Percentiles rank a stretch among this genome's conserved stretches.
phyloP scores from a whole-genome alignment of 2,888 invertebrate species.

The Drosophila nigritarsus region DNA sequence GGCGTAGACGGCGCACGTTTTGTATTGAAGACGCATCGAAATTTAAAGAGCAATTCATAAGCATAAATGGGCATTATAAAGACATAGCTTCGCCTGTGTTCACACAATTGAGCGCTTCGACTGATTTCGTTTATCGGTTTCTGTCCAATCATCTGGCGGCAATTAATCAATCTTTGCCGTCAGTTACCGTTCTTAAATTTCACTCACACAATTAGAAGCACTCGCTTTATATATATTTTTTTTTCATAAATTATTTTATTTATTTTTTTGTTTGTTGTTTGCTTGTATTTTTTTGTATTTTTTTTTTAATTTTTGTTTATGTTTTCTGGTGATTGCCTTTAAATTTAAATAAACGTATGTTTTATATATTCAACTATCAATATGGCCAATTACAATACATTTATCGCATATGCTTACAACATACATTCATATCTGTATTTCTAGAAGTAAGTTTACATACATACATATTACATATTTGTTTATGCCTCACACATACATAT shows the following conservation, averaged over 20 bases:
- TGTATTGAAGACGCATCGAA: conserved; percentile 78
- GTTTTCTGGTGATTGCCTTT: conserved; percentile 79
- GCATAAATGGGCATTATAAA: conserved; percentile 78
- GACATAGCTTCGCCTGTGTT: conserved; percentile 43
- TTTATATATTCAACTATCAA: conserved; percentile 81
- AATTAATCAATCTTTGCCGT: conserved; percentile 70
- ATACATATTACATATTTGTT: conserved; percentile 36
- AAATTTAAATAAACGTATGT: conserved; percentile 75
- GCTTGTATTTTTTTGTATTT: conserved; percentile 50
- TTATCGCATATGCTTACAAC: conserved; percentile 74
- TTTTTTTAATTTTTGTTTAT: conserved; percentile 52
- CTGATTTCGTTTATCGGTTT: conserved; percentile 52
- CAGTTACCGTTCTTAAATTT: conserved; percentile 68
- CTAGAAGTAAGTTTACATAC: conserved; percentile 50
- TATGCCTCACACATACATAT: conserved; percentile 65
- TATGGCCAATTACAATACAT: conserved; percentile 83
- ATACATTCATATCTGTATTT: conserved; percentile 39
- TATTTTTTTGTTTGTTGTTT: conserved; percentile 65
- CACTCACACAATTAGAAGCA: conserved; percentile 61
- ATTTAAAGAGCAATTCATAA: conserved; percentile 81
- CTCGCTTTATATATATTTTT: conserved; percentile 39
- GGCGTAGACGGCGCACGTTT: conserved; percentile 51
- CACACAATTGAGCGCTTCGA: conserved; percentile 41
- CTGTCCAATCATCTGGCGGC: conserved; percentile 68
- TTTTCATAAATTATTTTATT: conserved; percentile 78